Evolutionary conservation across 2,113 vertebrate genomes (phyloP).

Genomic region (Delphinapterus leucas): DNA sequence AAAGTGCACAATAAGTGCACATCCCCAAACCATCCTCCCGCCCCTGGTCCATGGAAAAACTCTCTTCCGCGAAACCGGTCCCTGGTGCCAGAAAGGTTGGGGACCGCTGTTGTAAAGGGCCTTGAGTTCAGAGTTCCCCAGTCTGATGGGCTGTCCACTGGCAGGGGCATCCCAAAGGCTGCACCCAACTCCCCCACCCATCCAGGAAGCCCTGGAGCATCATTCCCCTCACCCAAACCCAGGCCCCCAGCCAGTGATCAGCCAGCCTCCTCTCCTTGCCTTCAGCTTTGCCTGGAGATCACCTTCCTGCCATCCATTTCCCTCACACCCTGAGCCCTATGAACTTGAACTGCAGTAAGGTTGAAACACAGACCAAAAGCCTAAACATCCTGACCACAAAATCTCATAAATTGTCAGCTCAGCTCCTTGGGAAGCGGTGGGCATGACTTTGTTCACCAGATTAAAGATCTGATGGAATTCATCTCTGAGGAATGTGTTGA

Average conservation of each 20-base stretch:
- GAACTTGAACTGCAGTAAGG: not conserved
- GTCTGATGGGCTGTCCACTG: not conserved
- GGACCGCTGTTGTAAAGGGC: too few species aligned
- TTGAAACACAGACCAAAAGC: not conserved
- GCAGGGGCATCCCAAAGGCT: not conserved
- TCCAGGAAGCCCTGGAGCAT: not conserved
- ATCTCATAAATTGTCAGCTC: not conserved
- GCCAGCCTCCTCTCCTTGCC: not conserved
- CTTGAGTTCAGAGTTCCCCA: not conserved
- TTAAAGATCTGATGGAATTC: not conserved
- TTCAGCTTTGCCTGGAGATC: not conserved
- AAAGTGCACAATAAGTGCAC: too few species aligned
- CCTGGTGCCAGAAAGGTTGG: too few species aligned
- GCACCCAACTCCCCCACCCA: too few species aligned
- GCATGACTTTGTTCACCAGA: not conserved
- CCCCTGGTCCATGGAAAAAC: too few species aligned
- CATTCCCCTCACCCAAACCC: too few species aligned
- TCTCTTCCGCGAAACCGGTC: too few species aligned
- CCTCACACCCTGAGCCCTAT: not conserved
- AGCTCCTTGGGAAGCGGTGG: not conserved
- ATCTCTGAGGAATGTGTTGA: not conserved
- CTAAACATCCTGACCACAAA: slow-evolving; percentile 22
- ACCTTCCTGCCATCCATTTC: not conserved
- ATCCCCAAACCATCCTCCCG: too few species aligned
- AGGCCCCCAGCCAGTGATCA: not conserved